Conservation (phyloP, 2,797 vertebrate species). For the Yasuhikotakia modesta region DNA sequence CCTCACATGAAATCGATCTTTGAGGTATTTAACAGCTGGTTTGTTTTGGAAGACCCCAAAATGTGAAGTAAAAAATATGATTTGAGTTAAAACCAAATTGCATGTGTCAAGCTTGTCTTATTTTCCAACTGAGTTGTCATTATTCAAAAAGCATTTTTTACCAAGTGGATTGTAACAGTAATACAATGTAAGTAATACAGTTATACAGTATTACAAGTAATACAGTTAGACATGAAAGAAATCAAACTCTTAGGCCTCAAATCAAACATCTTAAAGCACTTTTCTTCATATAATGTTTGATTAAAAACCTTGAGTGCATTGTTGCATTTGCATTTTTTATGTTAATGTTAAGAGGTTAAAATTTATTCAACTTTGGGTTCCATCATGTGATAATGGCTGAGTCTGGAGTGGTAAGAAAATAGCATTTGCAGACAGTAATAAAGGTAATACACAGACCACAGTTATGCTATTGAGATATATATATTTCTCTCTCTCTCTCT, state of each 20-base stretch:
- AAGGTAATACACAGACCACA: conserved; percentile 1
- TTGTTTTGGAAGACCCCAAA: not conserved
- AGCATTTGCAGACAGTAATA: conserved; percentile 19
- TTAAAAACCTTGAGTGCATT: conserved; percentile 25
- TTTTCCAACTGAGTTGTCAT: conserved; percentile 20
- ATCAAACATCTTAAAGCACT: conserved; percentile 53
- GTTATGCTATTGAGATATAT: not conserved
- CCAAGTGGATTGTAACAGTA: conserved; percentile 18
- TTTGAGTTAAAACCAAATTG: conserved; percentile 11
- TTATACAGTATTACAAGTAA: conserved; percentile 45
- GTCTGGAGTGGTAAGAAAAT: conserved; percentile 1
- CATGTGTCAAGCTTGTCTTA: conserved; percentile 21
- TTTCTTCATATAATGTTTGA: conserved; percentile 43
- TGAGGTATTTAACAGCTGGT: conserved; percentile 19
- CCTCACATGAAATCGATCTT: conserved; percentile 14
- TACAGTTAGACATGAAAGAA: conserved; percentile 48
- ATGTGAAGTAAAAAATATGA: conserved; percentile 22
- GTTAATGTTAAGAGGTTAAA: conserved; percentile 1
- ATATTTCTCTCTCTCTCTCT: not conserved
- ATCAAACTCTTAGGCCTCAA: conserved; percentile 33
- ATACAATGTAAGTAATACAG: conserved; percentile 35
- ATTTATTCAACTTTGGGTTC: conserved; percentile 9
- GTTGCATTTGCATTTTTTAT: conserved; percentile 31
- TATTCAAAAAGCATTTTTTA: conserved; percentile 4
- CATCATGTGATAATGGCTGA: conserved; percentile 15